phyloP scores from a whole-genome alignment of 2,113 vertebrate species.

The Periophthalmodon schlosseri region DNA sequence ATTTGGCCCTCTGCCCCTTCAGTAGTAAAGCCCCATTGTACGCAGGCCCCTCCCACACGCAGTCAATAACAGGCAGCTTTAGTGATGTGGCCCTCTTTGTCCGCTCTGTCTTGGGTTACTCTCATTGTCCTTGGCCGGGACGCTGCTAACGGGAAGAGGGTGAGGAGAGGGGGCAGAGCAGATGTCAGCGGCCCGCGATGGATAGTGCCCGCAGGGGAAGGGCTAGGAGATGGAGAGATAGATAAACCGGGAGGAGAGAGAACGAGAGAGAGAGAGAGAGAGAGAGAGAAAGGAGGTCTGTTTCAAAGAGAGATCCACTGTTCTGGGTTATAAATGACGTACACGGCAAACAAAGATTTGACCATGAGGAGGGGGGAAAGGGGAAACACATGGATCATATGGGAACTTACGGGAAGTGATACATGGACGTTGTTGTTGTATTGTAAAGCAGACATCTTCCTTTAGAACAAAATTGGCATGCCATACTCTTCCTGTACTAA shows the following conservation, averaged over 20 bases:
- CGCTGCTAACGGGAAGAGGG: conserved; percentile 42
- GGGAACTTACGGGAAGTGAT: background rate
- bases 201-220: conserved; percentile 48
- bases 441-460: background rate
- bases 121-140: conserved; percentile 45
- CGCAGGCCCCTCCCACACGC: conserved; percentile 9
- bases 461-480: background rate
- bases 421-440: background rate
- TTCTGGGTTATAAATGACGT: conserved; percentile 30
- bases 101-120: conserved; percentile 33
- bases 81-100: conserved; percentile 29
- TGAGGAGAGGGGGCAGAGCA: conserved; percentile 41
- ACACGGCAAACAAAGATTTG: background rate
- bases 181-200: conserved; percentile 54
- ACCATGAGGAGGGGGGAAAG: conserved; percentile 13
- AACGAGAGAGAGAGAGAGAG: conserved; percentile 20
- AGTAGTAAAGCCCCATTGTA: conserved; percentile 12
- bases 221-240: conserved; percentile 19
- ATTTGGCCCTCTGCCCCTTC: background rate
- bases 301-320: conserved; percentile 48
- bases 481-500: background rate
- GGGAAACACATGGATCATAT: conserved; percentile 11
- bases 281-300: conserved; percentile 32
- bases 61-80: conserved; percentile 13
- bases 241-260: conserved; percentile 41